Evolutionary conservation across 2,888 invertebrate species (phyloP).

Genomic region (Pomacea canaliculata): DNA sequence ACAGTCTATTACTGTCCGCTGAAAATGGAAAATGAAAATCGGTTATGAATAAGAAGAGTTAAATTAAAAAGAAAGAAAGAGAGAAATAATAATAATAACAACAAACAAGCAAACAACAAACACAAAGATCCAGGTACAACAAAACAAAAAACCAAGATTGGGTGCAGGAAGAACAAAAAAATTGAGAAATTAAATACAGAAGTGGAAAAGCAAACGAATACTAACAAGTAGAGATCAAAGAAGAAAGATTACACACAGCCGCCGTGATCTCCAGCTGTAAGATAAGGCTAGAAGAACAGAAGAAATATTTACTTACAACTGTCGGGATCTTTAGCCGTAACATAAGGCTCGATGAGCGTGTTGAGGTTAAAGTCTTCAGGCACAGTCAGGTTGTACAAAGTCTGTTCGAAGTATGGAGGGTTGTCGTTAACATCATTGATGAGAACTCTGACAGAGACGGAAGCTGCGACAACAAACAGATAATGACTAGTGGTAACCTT

Average conservation of each 20-base stretch:
- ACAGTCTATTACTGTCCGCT: conserved; percentile 3
- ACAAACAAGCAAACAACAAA: too few species aligned
- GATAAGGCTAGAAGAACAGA: too few species aligned
- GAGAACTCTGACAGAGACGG: conserved; percentile 2
- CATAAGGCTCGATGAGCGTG: conserved; percentile 2
- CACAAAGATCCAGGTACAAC: not conserved
- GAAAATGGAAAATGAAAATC: not conserved
- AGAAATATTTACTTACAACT: conserved; percentile 19
- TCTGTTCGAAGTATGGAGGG: conserved; percentile 15
- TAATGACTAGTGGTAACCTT: too few species aligned
- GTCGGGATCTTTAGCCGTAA: conserved; percentile 26
- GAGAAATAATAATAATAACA: too few species aligned
- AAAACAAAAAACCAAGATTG: too few species aligned
- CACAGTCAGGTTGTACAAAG: conserved; percentile 19
- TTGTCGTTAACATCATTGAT: conserved; percentile 32
- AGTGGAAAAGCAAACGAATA: too few species aligned
- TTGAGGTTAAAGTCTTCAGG: conserved; percentile 19
- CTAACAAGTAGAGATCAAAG: too few species aligned
- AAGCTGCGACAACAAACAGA: conserved; percentile 1
- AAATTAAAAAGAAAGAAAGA: not conserved
- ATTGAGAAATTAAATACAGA: too few species aligned
- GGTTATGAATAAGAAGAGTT: not conserved
- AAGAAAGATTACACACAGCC: too few species aligned
- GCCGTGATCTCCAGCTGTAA: too few species aligned
- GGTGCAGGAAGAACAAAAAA: too few species aligned